Conservation (phyloP, 2,113 vertebrate genomes). For the Menura novaehollandiae region DNA sequence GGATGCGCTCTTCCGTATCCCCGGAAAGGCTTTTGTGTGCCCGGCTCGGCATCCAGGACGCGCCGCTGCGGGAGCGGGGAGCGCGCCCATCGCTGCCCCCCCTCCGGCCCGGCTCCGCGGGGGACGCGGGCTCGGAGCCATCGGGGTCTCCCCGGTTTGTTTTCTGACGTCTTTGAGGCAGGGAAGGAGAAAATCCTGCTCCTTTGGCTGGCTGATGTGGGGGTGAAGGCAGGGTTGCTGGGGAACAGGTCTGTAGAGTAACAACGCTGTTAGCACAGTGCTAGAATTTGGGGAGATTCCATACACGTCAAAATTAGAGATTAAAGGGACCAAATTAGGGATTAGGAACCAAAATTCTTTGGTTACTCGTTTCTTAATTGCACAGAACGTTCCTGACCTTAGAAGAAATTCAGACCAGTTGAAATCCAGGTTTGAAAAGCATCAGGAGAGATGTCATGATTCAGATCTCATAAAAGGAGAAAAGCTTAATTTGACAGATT, state of each 20-base stretch:
- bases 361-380: not conserved
- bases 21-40: not conserved
- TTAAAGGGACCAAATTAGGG: no score
- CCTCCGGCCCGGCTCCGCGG: not conserved
- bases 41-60: not conserved
- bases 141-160: fast-evolving
- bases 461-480: not conserved
- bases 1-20: not conserved
- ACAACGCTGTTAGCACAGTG: fast-evolving
- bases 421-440: not conserved
- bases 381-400: not conserved
- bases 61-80: not conserved
- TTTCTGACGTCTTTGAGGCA: fast-evolving
- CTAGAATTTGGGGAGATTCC: fast-evolving
- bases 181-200: not conserved
- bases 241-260: fast-evolving
- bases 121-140: fast-evolving
- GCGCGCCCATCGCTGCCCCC: not conserved
- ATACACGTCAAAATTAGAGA: fast-evolving
- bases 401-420: not conserved
- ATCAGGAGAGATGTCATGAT: not conserved
- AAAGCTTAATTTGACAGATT: not conserved
- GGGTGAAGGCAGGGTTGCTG: not conserved
- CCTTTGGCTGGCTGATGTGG: fast-evolving
- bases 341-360: not conserved